phyloP scores from a whole-genome alignment of 2,113 vertebrate species.

The Elgaria multicarinata region DNA sequence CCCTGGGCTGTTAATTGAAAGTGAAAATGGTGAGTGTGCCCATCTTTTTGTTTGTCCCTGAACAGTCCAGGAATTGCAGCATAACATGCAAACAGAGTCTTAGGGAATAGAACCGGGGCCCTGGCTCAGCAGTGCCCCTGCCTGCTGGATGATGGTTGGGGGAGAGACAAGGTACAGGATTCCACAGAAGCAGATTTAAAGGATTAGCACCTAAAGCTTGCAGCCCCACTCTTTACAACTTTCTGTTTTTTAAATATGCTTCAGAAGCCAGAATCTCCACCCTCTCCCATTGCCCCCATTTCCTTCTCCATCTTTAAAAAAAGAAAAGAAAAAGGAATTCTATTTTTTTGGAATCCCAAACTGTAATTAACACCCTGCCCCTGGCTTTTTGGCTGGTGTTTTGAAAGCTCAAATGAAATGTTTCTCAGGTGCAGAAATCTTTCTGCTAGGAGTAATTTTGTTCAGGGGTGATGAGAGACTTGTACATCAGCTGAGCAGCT shows the following conservation, averaged over 20 bases:
- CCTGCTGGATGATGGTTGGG: no score
- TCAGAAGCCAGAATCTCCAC: background rate
- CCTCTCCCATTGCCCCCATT: background rate
- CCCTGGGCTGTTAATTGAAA: no score
- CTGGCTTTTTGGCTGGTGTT: background rate
- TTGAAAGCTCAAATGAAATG: background rate
- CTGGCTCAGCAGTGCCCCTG: background rate
- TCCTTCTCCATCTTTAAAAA: background rate
- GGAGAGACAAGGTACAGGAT: no score
- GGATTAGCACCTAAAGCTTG: background rate
- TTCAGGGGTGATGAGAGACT: background rate
- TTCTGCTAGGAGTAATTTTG: background rate
- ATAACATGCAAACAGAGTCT: no score
- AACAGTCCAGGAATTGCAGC: no score
- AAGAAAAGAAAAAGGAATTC: background rate
- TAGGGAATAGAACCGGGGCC: no score
- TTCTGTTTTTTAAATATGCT: background rate
- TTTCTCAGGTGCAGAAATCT: background rate
- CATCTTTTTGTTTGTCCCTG: no score
- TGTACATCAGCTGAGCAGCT: background rate
- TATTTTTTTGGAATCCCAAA: background rate
- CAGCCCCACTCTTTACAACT: background rate
- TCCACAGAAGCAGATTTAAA: background rate
- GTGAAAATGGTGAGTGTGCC: no score
- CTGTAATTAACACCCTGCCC: background rate